Evolutionary conservation across 2,113 vertebrate genomes (phyloP).

Genomic region (Phaetusa simplex): DNA sequence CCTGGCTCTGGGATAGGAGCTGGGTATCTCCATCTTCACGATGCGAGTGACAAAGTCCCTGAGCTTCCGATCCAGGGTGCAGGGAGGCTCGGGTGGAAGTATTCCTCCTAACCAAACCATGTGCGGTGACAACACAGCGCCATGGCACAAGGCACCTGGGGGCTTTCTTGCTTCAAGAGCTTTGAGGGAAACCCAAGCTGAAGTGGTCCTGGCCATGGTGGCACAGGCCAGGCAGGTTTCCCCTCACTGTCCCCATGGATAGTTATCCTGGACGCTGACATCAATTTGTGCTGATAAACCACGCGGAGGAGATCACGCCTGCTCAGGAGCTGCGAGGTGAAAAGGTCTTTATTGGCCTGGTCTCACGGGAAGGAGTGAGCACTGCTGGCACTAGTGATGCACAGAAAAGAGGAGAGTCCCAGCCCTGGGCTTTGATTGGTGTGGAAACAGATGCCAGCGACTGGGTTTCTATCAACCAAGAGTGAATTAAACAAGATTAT

Average conservation of each 20-base stretch:
- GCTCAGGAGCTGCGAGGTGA: not conserved
- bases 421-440: accelerated
- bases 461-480: not conserved
- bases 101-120: not conserved
- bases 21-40: not conserved
- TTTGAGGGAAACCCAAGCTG: not conserved
- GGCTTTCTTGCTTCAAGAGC: not conserved
- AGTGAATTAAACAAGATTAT: not conserved
- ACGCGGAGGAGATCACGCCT: accelerated
- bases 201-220: not conserved
- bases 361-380: not conserved
- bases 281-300: not conserved
- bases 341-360: not conserved
- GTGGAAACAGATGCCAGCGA: not conserved
- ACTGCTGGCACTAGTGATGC: not conserved
- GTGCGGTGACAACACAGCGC: accelerated
- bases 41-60: accelerated
- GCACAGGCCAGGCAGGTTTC: not conserved
- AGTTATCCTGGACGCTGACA: not conserved
- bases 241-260: accelerated
- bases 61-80: accelerated
- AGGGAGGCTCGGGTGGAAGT: not conserved
- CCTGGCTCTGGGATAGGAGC: not conserved
- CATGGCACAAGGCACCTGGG: not conserved
- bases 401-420: not conserved